Evolutionary conservation across 2,888 invertebrate genomes (phyloP).

Genomic region (Scotopteryx bipunctaria): DNA sequence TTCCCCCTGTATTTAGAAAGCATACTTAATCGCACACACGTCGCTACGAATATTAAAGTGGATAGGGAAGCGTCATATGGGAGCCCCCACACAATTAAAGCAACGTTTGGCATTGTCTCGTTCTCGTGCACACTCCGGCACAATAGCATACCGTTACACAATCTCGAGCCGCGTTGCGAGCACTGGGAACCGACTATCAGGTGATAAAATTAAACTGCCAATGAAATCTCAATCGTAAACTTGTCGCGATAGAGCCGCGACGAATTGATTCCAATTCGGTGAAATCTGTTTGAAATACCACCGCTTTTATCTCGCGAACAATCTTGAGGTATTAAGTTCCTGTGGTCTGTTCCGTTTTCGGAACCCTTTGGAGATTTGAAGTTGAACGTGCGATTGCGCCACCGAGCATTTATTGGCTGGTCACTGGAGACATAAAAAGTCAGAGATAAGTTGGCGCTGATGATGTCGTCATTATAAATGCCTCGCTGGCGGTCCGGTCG

Average conservation of each 20-base stretch:
- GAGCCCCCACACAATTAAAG: constrained; percentile 71
- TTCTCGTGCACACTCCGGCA: constrained; percentile 51
- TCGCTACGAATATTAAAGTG: constrained; percentile 76
- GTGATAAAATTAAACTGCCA: constrained; percentile 41
- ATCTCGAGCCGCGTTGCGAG: constrained; percentile 38
- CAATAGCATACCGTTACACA: constrained; percentile 59
- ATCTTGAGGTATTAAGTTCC: constrained; percentile 44
- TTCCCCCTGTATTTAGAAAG: constrained; percentile 77
- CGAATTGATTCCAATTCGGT: constrained; percentile 43
- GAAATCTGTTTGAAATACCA: constrained; percentile 44
- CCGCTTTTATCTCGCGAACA: constrained; percentile 48
- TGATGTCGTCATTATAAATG: constrained; percentile 64
- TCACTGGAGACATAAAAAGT: constrained; percentile 53
- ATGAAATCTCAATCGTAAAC: constrained; percentile 35
- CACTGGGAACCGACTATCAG: constrained; percentile 42
- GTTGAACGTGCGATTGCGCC: constrained; percentile 36
- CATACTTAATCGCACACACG: constrained; percentile 78
- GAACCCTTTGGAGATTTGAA: constrained; percentile 28
- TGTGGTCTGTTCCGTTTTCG: constrained; percentile 40
- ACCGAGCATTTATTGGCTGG: constrained; percentile 41
- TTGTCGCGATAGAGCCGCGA: constrained; percentile 34
- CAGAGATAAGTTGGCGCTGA: constrained; percentile 52
- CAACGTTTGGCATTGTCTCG: constrained; percentile 63
- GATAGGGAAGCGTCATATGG: constrained; percentile 78
- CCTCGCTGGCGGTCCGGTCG: constrained; percentile 68